Percentiles rank a stretch among this genome's conserved stretches.
Conservation (phyloP, 2,888 invertebrate genomes). For the Phyllotreta striolata region DNA sequence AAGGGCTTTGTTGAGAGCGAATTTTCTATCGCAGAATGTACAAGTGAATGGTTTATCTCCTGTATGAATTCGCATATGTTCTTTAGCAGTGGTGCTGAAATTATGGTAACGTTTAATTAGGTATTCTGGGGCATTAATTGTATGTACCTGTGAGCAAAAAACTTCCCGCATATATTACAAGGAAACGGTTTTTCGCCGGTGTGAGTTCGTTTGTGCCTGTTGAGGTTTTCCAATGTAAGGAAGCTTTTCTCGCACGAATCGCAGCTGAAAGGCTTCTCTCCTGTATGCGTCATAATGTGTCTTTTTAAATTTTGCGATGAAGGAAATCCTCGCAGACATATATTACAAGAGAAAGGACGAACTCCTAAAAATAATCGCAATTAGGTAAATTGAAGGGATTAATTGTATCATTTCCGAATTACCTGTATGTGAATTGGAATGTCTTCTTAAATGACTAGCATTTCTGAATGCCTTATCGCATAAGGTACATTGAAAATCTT, state of each 20-base stretch:
- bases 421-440: constrained; percentile 55
- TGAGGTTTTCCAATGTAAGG: constrained; percentile 53
- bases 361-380: constrained; percentile 43
- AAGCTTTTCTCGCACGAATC: constrained; percentile 52
- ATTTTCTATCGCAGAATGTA: constrained; percentile 50
- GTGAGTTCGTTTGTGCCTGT: constrained; percentile 54
- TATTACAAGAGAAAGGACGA: constrained; percentile 52
- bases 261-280: constrained; percentile 55
- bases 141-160: constrained; percentile 54
- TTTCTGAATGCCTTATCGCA: constrained; percentile 54
- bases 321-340: constrained; percentile 54
- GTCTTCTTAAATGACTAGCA: constrained; percentile 53
- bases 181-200: constrained; percentile 56
- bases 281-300: constrained; percentile 56
- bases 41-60: constrained; percentile 55
- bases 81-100: constrained; percentile 55
- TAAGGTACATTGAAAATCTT: constrained; percentile 51
- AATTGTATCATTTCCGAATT: constrained; percentile 16
- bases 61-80: constrained; percentile 55
- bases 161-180: constrained; percentile 53
- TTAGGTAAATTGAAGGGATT: not conserved
- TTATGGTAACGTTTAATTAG: not conserved
- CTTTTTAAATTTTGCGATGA: constrained; percentile 53
- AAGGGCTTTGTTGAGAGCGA: constrained; percentile 53
- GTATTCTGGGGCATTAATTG: no score